Base-by-base conservation (phyloP, 2,113 vertebrate species). In the Origma solitaria region DNA sequence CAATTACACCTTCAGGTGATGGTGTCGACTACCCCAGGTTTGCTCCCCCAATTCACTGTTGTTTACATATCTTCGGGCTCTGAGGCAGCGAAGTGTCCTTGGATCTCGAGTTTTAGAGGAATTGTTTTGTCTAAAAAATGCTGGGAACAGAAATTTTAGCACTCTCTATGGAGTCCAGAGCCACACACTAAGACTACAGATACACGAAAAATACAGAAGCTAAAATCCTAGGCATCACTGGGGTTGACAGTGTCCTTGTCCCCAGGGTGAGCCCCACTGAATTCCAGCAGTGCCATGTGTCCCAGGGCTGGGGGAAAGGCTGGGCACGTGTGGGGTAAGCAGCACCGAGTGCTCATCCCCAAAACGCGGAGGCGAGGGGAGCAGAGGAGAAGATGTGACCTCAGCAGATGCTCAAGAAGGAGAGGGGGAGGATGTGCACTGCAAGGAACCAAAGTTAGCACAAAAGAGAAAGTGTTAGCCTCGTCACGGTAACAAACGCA, bases 281-380 rank as follows among this genome's bases (percentile, higher is more conserved):
- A 5, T 31, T 9, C 3, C 17, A 82, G 60, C 60, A 53, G 1
- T 15, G 31, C 45, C 62, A 4, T 6, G 60, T 15, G 31, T 44
- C 35, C 51, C 71, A 13, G 27, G 4, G 20, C 51, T 1, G 3
- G 40, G 66, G 66, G 15, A 56, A 30, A 47, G 44, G 33, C 49
- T 69, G 9, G 1, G 25, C 12, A 11, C 0, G 0, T 5, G 56
- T 0, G 0, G n/a, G 28, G n/a, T 13, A 3, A 49, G 28, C 25
- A 90, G 4, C n/a, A 49, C 18, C 0, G 1, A 19, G 13, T 4
- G n/a, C 9, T 82, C 3, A 0, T 57, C 40, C 54, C 58, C 13
- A 1, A 24, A 94, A 50, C 0, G 1, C 0, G 0, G 44, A 56
- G 47, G 66, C 14, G 3, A 4, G 25, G 37, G 54, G 54, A 92